phyloP scores from a whole-genome alignment of 2,113 vertebrate species.

The Megaceryle maxima region DNA sequence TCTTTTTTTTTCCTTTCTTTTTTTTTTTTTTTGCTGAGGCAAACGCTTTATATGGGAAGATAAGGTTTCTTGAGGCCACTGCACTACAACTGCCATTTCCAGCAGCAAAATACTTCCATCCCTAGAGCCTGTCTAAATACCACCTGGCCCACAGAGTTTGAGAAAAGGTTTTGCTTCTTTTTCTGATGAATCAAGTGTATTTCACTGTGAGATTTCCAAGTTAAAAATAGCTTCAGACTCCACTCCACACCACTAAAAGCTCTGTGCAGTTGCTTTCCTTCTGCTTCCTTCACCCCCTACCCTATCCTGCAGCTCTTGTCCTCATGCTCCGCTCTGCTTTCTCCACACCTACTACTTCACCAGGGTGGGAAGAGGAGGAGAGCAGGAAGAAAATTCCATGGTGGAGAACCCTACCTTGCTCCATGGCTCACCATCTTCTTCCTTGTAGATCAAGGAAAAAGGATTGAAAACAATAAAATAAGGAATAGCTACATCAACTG shows the following conservation, averaged over 20 bases:
- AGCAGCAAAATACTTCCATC: background rate
- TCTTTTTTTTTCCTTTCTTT: background rate
- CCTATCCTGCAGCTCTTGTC: background rate
- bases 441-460: background rate
- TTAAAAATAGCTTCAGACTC: background rate
- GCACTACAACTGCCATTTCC: background rate
- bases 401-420: background rate
- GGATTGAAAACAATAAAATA: fast-evolving
- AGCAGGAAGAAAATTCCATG: fast-evolving
- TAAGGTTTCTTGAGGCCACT: background rate
- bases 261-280: fast-evolving
- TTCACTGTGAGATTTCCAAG: background rate
- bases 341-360: background rate
- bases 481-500: fast-evolving
- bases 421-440: background rate
- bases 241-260: background rate
- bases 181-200: background rate
- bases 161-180: background rate
- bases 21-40: background rate
- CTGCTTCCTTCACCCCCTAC: background rate
- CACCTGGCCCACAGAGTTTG: background rate
- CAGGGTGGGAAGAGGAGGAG: background rate
- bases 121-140: background rate
- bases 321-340: background rate
- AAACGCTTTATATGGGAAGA: background rate